Evolutionary conservation across 1,140 invertebrate genomes (phyloP).

Genomic region (Pseudomyrmex pallidus): DNA sequence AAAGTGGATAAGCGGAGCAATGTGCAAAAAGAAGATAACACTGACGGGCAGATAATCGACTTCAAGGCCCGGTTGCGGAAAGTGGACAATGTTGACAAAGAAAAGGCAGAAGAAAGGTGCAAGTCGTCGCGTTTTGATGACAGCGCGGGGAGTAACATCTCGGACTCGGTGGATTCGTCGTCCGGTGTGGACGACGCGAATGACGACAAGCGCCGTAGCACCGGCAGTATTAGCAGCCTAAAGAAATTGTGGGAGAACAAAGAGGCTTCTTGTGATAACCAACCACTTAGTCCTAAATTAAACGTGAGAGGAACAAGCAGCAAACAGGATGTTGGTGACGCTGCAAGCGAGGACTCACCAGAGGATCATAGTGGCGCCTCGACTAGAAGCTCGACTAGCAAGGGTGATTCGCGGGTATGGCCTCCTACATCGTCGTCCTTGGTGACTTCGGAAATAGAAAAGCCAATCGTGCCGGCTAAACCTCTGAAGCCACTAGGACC

Average conservation of each 20-base stretch:
- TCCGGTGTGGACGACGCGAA: conserved; percentile 86
- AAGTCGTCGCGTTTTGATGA: conserved; percentile 70
- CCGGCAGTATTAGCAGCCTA: conserved; percentile 95
- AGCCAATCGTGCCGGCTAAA: conserved; percentile 89
- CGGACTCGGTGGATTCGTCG: conserved; percentile 74
- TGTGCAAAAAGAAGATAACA: conserved; percentile 85
- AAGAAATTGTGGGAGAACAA: conserved; percentile 96
- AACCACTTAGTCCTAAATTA: conserved; percentile 88
- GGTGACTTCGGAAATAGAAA: conserved; percentile 85
- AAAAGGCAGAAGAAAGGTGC: conserved; percentile 79
- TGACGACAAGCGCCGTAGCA: conserved; percentile 95
- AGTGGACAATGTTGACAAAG: conserved; percentile 88
- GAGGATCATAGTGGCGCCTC: conserved; percentile 83
- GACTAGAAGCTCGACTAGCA: conserved; percentile 82
- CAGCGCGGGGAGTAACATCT: conserved; percentile 71
- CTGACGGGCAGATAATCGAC: conserved; percentile 89
- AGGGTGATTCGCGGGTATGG: conserved; percentile 86
- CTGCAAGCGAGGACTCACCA: conserved; percentile 84
- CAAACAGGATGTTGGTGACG: conserved; percentile 80
- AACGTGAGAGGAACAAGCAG: conserved; percentile 77
- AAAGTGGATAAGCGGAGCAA: conserved; percentile 87
- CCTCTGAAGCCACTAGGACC: conserved; percentile 84
- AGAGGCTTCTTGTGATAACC: conserved; percentile 84
- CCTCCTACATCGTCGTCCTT: conserved; percentile 79
- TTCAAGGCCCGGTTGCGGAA: conserved; percentile 94